Conservation (phyloP, 2,888 invertebrate species). For the Selenia dentaria region DNA sequence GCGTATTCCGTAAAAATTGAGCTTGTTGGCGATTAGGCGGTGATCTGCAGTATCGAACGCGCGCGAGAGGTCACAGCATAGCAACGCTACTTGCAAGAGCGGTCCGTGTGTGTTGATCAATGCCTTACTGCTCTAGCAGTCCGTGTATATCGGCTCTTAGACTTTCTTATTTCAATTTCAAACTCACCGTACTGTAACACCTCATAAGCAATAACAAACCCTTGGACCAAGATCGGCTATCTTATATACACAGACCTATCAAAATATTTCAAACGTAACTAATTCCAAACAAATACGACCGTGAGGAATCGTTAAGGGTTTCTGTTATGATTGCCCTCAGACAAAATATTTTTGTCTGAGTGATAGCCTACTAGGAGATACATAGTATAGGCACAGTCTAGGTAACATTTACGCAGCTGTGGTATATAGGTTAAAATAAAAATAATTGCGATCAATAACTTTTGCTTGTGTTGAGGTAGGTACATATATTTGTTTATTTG, state of each 20-base stretch:
- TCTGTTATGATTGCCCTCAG: too few relatives aligned
- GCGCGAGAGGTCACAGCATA: too few relatives aligned
- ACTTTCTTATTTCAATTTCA: slow-evolving; percentile 39
- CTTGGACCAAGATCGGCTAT: slow-evolving; percentile 44
- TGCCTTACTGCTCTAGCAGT: too few relatives aligned
- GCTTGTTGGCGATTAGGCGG: too few relatives aligned
- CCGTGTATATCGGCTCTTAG: slow-evolving; percentile 42
- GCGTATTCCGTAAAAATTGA: too few relatives aligned
- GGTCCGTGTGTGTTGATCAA: too few relatives aligned
- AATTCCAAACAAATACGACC: not conserved
- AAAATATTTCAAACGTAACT: slow-evolving; percentile 20
- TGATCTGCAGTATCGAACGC: too few relatives aligned
- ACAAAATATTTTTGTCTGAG: too few relatives aligned
- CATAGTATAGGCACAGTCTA: slow-evolving; percentile 1
- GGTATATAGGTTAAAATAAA: too few relatives aligned
- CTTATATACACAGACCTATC: slow-evolving; percentile 30
- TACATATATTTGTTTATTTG: too few relatives aligned
- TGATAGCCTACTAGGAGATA: slow-evolving; percentile 18
- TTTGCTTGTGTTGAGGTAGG: not conserved
- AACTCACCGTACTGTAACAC: slow-evolving; percentile 42
- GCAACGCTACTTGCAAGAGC: too few relatives aligned
- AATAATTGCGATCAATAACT: slow-evolving; percentile 4
- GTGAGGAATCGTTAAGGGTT: slow-evolving; percentile 15
- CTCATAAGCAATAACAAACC: slow-evolving; percentile 47
- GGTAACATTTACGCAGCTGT: too few relatives aligned